Evolutionary conservation across 2,797 vertebrate species (phyloP).

Genomic region (Melanogrammus aeglefinus): DNA sequence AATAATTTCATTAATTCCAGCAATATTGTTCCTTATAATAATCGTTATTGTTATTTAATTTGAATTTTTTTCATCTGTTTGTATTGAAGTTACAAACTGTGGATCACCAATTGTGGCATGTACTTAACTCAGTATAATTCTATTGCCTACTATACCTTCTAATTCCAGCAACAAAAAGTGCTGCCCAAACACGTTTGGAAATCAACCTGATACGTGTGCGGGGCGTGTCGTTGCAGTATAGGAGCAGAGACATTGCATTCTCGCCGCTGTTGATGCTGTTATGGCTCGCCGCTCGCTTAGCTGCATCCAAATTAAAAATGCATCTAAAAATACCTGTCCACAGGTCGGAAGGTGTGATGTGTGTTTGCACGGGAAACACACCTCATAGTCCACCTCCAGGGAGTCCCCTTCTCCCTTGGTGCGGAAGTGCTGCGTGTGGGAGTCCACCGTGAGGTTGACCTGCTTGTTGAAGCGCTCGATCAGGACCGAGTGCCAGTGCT

Average conservation of each 20-base stretch:
- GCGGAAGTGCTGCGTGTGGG: conserved; percentile 87
- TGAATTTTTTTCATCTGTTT: neutral
- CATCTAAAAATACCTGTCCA: neutral
- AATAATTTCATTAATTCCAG: neutral
- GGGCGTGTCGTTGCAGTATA: neutral
- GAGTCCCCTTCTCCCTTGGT: conserved; percentile 87
- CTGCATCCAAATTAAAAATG: neutral
- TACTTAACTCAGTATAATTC: neutral
- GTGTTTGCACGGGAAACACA: conserved; percentile 47
- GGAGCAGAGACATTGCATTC: neutral
- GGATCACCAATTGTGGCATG: neutral
- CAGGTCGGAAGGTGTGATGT: too few relatives aligned
- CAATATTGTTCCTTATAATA: neutral
- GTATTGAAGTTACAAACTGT: neutral
- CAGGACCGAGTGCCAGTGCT: conserved; percentile 93
- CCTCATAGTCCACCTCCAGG: conserved; percentile 96
- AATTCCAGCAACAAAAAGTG: neutral
- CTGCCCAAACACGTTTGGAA: neutral
- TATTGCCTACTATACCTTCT: neutral
- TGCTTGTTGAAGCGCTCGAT: conserved; percentile 94
- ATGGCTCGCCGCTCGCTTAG: too few relatives aligned
- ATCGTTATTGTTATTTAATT: neutral
- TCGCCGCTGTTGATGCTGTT: neutral
- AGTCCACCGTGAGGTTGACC: conserved; percentile 94
- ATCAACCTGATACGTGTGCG: neutral